Percentiles rank a stretch among this genome's conserved stretches.
Evolutionary conservation across 1,140 invertebrate species (phyloP).

Genomic region (Liolophura sinensis): DNA sequence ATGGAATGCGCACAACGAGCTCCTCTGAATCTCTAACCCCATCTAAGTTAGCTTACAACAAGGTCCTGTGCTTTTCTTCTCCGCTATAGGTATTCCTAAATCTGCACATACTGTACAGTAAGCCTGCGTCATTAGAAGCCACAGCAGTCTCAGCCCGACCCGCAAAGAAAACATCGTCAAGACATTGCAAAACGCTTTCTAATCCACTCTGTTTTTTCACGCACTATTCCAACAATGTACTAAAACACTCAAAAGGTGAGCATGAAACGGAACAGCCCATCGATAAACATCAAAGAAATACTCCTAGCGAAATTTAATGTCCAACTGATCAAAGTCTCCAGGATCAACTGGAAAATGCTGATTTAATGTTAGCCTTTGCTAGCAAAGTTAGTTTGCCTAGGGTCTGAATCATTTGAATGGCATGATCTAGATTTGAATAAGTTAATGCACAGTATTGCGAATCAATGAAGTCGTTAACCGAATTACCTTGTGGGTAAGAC

Average conservation of each 20-base stretch:
- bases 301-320: slow-evolving; percentile 11
- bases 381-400: slow-evolving; percentile 8
- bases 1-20: slow-evolving; percentile 8
- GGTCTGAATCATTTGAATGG: slow-evolving; percentile 7
- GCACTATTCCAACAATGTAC: slow-evolving; percentile 17
- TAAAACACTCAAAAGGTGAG: slow-evolving; percentile 20
- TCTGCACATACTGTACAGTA: slow-evolving; percentile 3
- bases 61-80: slow-evolving; percentile 4
- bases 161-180: no score
- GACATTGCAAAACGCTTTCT: no score
- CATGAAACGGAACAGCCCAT: slow-evolving; percentile 19
- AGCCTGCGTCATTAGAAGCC: no score
- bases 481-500: slow-evolving; percentile 7
- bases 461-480: slow-evolving; percentile 19
- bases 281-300: slow-evolving; percentile 21
- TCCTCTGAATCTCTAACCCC: slow-evolving; percentile 11
- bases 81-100: slow-evolving; percentile 11
- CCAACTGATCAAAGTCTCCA: slow-evolving; percentile 14
- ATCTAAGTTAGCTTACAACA: slow-evolving; percentile 7
- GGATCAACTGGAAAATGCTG: slow-evolving; percentile 21
- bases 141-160: no score
- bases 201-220: slow-evolving; percentile 9
- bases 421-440: slow-evolving; percentile 19
- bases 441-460: slow-evolving; percentile 6
- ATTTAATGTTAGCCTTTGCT: slow-evolving; percentile 18